Conservation (phyloP, 2,797 vertebrate species). For the Melanotaenia parkinsoni region DNA sequence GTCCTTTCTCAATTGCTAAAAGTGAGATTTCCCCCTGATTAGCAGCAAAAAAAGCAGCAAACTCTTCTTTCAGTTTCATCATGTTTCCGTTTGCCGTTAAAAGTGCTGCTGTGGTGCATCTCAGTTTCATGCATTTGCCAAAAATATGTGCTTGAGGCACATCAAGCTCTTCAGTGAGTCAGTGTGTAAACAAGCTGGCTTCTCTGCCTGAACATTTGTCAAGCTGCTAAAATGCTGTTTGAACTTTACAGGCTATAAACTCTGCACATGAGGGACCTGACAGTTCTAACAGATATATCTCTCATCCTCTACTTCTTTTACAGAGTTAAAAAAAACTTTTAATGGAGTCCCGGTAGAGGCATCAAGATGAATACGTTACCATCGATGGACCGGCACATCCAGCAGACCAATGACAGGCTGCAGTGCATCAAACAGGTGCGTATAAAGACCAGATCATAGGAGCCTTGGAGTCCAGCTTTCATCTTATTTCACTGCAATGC, state of each 20-base stretch:
- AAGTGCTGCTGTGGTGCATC: slow-evolving; percentile 25
- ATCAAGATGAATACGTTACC: slow-evolving; percentile 97
- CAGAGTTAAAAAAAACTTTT: slow-evolving; percentile 88
- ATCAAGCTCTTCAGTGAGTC: slow-evolving; percentile 47
- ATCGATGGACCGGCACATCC: slow-evolving; percentile 99
- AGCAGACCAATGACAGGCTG: slow-evolving; percentile 99
- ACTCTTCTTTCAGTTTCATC: slow-evolving; percentile 39
- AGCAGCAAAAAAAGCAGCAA: slow-evolving; percentile 20
- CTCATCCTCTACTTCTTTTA: slow-evolving; percentile 77
- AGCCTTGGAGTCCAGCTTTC: neutral
- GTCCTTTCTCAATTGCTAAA: slow-evolving; percentile 27
- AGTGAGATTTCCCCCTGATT: slow-evolving; percentile 2
- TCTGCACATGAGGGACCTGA: slow-evolving; percentile 32
- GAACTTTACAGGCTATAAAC: slow-evolving; percentile 41
- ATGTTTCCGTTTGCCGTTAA: slow-evolving; percentile 31
- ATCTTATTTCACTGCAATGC: slow-evolving; percentile 4
- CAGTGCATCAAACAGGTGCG: slow-evolving; percentile 98
- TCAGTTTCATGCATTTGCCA: slow-evolving; percentile 44
- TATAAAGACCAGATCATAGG: slow-evolving; percentile 5
- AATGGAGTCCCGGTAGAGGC: slow-evolving; percentile 99
- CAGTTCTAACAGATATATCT: slow-evolving; percentile 64
- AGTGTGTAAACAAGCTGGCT: slow-evolving; percentile 40
- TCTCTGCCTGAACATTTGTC: slow-evolving; percentile 42
- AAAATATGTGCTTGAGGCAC: slow-evolving; percentile 30
- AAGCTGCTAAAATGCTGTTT: slow-evolving; percentile 49